phyloP scores from a whole-genome alignment of 2,113 vertebrate species.

The Pogonocichla stellata region DNA sequence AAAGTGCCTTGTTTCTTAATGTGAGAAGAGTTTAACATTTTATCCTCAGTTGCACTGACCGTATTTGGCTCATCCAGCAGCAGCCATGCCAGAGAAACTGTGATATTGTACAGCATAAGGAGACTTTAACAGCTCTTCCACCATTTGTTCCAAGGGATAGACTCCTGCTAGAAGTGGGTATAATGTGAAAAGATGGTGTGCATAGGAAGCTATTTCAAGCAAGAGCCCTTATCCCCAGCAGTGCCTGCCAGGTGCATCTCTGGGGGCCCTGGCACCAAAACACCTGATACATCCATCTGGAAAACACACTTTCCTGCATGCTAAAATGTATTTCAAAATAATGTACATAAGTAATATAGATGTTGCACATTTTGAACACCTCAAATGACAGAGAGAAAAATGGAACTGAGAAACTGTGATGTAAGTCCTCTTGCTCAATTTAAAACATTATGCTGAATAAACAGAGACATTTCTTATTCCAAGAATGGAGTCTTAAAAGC shows the following conservation, averaged over 20 bases:
- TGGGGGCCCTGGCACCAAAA: neutral
- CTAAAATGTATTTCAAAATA: neutral
- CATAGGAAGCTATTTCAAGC: neutral
- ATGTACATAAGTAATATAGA: neutral
- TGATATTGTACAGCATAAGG: neutral
- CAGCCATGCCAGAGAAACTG: neutral
- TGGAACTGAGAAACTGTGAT: neutral
- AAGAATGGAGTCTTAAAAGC: neutral
- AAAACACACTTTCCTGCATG: neutral
- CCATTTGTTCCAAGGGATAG: neutral
- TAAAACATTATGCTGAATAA: slow-evolving; percentile 9
- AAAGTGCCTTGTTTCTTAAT: neutral
- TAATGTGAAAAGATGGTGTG: neutral
- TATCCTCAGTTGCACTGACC: neutral
- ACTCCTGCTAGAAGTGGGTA: neutral
- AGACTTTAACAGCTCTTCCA: neutral
- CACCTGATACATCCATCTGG: neutral
- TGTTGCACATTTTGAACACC: neutral
- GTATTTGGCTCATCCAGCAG: neutral
- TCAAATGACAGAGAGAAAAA: neutral
- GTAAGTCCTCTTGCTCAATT: neutral
- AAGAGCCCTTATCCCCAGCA: neutral
- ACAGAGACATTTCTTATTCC: neutral
- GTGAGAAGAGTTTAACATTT: neutral
- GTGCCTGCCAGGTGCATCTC: neutral